A percentile compares a stretch with the other conserved stretches of the same genome.
phyloP scores from a whole-genome alignment of 2,113 vertebrate genomes.

The Callocephalon fimbriatum region DNA sequence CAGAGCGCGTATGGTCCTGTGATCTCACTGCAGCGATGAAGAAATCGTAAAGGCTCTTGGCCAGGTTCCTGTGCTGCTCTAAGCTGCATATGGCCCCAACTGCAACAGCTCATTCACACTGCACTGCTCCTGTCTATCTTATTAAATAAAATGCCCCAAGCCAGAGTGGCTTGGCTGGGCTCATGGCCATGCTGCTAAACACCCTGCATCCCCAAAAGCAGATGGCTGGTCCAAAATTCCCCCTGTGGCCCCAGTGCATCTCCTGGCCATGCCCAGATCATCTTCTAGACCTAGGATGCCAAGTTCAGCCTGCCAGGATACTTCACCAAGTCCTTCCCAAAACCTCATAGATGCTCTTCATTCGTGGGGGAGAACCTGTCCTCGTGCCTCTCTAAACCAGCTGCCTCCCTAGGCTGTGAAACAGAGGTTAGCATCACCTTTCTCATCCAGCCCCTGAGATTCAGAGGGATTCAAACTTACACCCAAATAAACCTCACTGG shows the following conservation, averaged over 20 bases:
- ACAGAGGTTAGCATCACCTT: fast-evolving
- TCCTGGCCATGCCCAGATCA: background rate
- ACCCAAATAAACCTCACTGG: background rate
- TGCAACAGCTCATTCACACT: background rate
- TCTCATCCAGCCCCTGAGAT: fast-evolving
- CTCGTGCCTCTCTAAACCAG: fast-evolving
- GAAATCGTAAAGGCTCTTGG: background rate
- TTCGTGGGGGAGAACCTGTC: background rate
- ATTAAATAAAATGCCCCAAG: background rate
- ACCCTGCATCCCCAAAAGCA: background rate
- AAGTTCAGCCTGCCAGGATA: background rate
- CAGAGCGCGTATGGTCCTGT: slow-evolving; percentile 16
- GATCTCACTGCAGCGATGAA: background rate
- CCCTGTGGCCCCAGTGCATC: background rate
- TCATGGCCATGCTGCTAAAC: background rate
- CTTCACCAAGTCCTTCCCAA: background rate
- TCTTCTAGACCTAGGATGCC: background rate
- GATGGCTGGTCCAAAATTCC: fast-evolving
- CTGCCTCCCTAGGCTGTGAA: background rate
- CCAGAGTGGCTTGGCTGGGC: background rate
- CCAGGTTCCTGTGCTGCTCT: background rate
- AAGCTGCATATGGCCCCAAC: background rate
- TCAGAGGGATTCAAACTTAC: background rate
- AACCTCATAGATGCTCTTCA: fast-evolving
- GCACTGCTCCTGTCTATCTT: background rate